Evolutionary conservation across 2,888 invertebrate species (phyloP), one percentile per base, ranked within the genome.

Genomic region (Formica aserva): DNA sequence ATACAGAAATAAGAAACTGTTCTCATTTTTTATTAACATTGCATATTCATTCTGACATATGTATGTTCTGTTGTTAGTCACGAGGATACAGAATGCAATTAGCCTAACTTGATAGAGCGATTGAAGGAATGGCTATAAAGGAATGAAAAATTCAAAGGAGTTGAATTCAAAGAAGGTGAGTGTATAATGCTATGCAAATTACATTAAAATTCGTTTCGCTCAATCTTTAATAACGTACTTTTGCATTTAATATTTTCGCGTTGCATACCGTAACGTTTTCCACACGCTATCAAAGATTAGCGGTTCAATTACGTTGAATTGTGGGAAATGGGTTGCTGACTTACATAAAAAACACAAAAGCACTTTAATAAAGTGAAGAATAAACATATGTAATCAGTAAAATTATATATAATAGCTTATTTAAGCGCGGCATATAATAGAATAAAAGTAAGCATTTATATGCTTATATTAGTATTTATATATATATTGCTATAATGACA

Each of bases 221-320:
- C 22, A 57, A 78, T 78, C 72, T 65, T 87, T 78, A 86, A 75
- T 85, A 83, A 87, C 83, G 84, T 57, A 77, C 41, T 65, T 35
- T 29, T n/a, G 41, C 22, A 41, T 26, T 26, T 81, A 74, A 83
- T 66, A 55, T 48, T 67, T 72, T 66, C 80, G 57, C 77, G 78
- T 45, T 65, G 35, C 69, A 77, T 75, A 72, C 82, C 82, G 86
- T 84, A 82, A 80, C 85, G 65, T 63, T 87, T 69, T 48, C 72
- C 55, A 66, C 62, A 60, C 67, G 67, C 69, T 78, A 84, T 78
- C 76, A 4, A 11, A 22, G 11, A 77, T 75, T 45, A 63, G 26
- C 55, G 52, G 60, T 6, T 69, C 60, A 78, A 78, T 78, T 78
- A 78, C 26, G 78, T 60, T 60, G 38, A 77, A 78, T 78, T 71